A percentile compares a stretch with the other conserved stretches of the same genome.
These are phyloP conservation scores for Druon quercuslanigerum DNA, from an alignment of 1,140 invertebrate genomes.

Conservation along the genomic window DNA sequence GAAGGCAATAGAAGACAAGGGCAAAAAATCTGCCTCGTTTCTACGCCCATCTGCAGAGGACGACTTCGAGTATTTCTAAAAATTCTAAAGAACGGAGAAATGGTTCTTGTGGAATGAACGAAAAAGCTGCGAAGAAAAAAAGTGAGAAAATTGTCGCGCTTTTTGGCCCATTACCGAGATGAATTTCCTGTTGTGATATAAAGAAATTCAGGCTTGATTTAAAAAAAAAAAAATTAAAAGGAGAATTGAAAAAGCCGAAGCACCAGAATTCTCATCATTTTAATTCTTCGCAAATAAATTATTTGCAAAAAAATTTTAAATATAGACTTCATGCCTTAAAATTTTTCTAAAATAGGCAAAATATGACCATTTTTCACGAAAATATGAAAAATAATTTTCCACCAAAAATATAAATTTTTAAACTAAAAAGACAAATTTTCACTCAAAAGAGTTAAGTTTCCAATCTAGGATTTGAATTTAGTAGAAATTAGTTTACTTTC, in stretches of 20 bases:
- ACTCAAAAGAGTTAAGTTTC: no score
- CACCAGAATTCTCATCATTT: no score
- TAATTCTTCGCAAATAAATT: no score
- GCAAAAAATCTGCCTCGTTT: slow-evolving; percentile 8
- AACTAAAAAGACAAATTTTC: no score
- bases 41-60: slow-evolving; percentile 23
- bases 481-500: no score
- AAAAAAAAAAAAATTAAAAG: neutral
- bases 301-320: no score
- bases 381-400: no score
- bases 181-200: neutral
- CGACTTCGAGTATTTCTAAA: slow-evolving; percentile 36
- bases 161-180: slow-evolving; percentile 46
- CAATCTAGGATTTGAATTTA: no score
- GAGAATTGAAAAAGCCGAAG: neutral
- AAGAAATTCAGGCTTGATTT: slow-evolving; percentile 21
- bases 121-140: slow-evolving; percentile 34
- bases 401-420: no score
- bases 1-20: slow-evolving; percentile 21
- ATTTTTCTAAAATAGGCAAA: no score
- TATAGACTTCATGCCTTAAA: no score
- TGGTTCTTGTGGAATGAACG: slow-evolving; percentile 18
- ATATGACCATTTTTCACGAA: no score
- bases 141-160: slow-evolving; percentile 24
- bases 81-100: slow-evolving; percentile 31